Evolutionary conservation across 2,888 invertebrate species (phyloP), one percentile per base, ranked within the genome.

Genomic region (Branchipolynoe longqiensis): DNA sequence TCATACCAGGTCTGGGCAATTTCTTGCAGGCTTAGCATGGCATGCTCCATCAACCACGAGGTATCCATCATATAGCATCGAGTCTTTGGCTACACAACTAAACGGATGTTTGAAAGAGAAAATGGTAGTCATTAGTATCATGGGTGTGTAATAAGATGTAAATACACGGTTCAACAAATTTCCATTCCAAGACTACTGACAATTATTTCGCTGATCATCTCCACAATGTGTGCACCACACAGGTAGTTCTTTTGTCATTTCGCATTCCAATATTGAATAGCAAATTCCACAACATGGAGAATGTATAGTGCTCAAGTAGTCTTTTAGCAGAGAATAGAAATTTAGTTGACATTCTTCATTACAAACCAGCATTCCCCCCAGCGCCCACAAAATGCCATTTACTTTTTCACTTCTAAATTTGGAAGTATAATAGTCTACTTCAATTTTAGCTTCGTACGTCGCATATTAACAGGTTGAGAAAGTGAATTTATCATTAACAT

Each of bases 1-100:
- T 84, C 84, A 84, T 84, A 84, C 84, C 84, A 84, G 84, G 58
- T 62, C 58, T 83, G 62, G 83, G 41, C 59, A 83, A 62, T 83
- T 78, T 78, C 58, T 58, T 83, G 83, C 83, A 83, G 83, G 83
- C 83, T 62, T 78, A 78, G 78, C 58, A 83, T 83, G 62, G 38
- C 62, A 83, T 62, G 83, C 83, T 83, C 83, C 83, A 28, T 83
- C 83, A 83, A 59, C 59, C 54, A 62, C 83, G 22, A 38, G 59
- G 62, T 12, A 78, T 78, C 78, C 78, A 78, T 54, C 78, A 48
- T 54, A 78, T 41, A 78, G 78, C 48, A 31, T 54, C 83, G 62
- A 83, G 36, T 83, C 83, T 83, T 59, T 83, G 83, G 84, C 84
- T 84, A 84, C 40, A 62, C 40, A 84, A 64, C 62, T 69, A 84